phyloP scores from a whole-genome alignment of 2,888 invertebrate species.

The Nymphalis c-album region DNA sequence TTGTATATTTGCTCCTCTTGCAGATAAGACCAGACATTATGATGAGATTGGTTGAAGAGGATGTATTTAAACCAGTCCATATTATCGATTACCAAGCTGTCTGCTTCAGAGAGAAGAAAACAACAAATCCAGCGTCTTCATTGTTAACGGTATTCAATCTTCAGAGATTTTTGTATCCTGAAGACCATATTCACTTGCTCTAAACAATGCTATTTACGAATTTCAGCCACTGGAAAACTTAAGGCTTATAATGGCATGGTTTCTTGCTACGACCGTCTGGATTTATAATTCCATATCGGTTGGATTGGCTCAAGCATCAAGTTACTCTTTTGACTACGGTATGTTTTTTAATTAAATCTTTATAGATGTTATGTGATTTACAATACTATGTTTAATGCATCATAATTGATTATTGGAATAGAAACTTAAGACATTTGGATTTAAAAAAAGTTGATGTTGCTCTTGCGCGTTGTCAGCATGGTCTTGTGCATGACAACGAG shows the following conservation, averaged over 20 bases:
- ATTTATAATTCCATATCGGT: constrained; percentile 80
- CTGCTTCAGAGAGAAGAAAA: constrained; percentile 87
- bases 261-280: constrained; percentile 80
- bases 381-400: constrained; percentile 2
- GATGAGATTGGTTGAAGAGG: constrained; percentile 86
- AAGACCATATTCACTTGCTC: background rate
- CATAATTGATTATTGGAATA: constrained; percentile 5
- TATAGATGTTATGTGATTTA: constrained; percentile 15
- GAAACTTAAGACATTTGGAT: constrained; percentile 16
- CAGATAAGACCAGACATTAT: constrained; percentile 87
- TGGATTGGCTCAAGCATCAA: constrained; percentile 74
- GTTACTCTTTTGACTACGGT: constrained; percentile 73
- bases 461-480: constrained; percentile 71
- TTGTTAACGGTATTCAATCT: constrained; percentile 79
- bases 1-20: constrained; percentile 20
- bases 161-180: background rate
- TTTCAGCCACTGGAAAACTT: constrained; percentile 83
- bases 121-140: constrained; percentile 82
- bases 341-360: constrained; percentile 41
- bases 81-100: constrained; percentile 95
- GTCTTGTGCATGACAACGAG: constrained; percentile 69
- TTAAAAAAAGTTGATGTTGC: constrained; percentile 52
- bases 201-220: background rate
- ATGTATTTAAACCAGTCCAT: constrained; percentile 87
- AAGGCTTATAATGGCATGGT: constrained; percentile 80